A percentile compares a stretch with the other conserved stretches of the same genome.
These are phyloP conservation scores for Kryptolebias ocellatus DNA, from an alignment of 2,797 vertebrate genomes.

Conservation along the genomic window DNA sequence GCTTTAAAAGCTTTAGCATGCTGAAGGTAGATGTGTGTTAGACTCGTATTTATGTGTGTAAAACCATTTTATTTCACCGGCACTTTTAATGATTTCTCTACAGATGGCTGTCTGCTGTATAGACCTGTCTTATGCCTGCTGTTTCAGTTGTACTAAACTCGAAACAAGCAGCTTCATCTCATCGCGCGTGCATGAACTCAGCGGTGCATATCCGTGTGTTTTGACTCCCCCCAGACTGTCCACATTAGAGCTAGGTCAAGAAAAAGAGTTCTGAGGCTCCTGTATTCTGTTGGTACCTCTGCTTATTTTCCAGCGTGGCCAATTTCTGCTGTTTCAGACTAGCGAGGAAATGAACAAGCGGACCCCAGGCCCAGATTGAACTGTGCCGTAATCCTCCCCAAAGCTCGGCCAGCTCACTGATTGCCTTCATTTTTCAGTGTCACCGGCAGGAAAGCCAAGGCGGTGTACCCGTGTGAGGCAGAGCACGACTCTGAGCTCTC, in stretches of 20 bases:
- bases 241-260: conserved; percentile 53
- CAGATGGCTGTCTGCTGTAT: conserved; percentile 59
- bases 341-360: conserved; percentile 68
- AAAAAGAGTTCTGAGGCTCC: conserved; percentile 38
- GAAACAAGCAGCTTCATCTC: conserved; percentile 42
- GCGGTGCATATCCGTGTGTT: conserved; percentile 42
- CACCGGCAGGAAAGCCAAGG: conserved; percentile 89
- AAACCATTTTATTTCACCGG: conserved; percentile 51
- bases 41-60: conserved; percentile 37
- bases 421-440: conserved; percentile 86
- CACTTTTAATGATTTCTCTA: conserved; percentile 72
- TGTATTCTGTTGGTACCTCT: conserved; percentile 54
- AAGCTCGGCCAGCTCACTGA: conserved; percentile 78
- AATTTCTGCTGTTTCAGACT: conserved; percentile 72
- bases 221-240: conserved; percentile 46
- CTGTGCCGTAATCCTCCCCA: conserved; percentile 76
- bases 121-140: conserved; percentile 45
- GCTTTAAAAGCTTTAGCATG: conserved; percentile 53
- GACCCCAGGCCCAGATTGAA: conserved; percentile 73
- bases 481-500: conserved; percentile 97
- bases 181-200: conserved; percentile 22
- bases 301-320: conserved; percentile 61
- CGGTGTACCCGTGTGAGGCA: conserved; percentile 95
- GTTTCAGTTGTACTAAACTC: conserved; percentile 43
- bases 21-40: conserved; percentile 33